phyloP scores from a whole-genome alignment of 2,888 invertebrate genomes.

The Smittia sp. region DNA sequence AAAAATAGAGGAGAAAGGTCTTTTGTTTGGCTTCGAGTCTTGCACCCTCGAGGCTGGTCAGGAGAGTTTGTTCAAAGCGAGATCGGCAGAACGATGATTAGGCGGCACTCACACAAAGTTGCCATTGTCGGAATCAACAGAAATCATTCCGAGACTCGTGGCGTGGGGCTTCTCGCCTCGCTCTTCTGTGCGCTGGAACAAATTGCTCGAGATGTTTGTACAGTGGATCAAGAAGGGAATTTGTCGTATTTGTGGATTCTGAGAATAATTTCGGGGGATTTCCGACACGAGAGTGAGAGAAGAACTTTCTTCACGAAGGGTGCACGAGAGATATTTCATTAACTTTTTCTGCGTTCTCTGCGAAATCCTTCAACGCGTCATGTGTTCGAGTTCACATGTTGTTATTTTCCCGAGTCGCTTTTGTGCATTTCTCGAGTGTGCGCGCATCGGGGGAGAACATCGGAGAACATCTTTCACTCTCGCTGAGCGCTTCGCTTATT shows the following conservation, averaged over 20 bases:
- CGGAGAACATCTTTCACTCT: slow-evolving; percentile 15
- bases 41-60: slow-evolving; percentile 1
- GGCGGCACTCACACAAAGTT: neutral
- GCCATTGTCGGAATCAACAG: slow-evolving; percentile 8
- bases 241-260: neutral
- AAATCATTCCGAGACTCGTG: slow-evolving; percentile 5
- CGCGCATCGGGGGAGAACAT: slow-evolving; percentile 12
- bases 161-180: slow-evolving; percentile 11
- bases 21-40: slow-evolving; percentile 22
- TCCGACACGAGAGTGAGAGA: slow-evolving; percentile 9
- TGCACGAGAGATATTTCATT: slow-evolving; percentile 28
- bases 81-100: neutral
- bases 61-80: neutral
- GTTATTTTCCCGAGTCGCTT: slow-evolving; percentile 9
- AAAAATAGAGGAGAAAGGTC: neutral
- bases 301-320: neutral
- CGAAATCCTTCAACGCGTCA: slow-evolving; percentile 25
- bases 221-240: slow-evolving; percentile 12
- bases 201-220: slow-evolving; percentile 10
- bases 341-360: slow-evolving; percentile 6
- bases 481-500: neutral
- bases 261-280: slow-evolving; percentile 22
- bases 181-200: neutral
- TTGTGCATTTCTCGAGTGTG: slow-evolving; percentile 22
- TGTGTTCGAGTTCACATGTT: slow-evolving; percentile 26